Evolutionary conservation across 2,888 invertebrate species (phyloP).

Genomic region (Drosophila paracracens): DNA sequence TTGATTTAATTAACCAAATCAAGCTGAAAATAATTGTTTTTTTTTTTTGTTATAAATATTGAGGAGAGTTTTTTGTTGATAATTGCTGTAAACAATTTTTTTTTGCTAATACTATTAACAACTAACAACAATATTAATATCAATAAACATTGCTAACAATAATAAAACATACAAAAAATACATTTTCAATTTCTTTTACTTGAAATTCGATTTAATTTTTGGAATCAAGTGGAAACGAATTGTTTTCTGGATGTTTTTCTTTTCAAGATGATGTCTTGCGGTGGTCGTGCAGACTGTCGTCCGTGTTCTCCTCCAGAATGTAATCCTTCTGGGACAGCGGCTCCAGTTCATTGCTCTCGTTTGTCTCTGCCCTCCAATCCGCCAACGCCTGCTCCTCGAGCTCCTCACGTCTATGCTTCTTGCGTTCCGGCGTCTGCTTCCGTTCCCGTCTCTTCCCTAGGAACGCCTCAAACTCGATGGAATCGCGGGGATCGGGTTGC

Average conservation of each 20-base stretch:
- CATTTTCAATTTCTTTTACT: not conserved
- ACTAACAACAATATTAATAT: not conserved
- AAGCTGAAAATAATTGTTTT: not conserved
- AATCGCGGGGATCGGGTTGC: not conserved
- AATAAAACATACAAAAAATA: not conserved
- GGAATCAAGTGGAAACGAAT: not conserved
- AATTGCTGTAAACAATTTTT: too few relatives aligned
- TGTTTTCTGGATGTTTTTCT: not conserved
- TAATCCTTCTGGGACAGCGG: slow-evolving; percentile 69
- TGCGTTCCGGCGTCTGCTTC: slow-evolving; percentile 69
- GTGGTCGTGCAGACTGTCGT: slow-evolving; percentile 7
- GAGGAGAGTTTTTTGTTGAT: not conserved
- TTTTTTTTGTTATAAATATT: not conserved
- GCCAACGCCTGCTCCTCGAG: slow-evolving; percentile 9
- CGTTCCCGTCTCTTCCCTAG: slow-evolving; percentile 62
- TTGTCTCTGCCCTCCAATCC: slow-evolving; percentile 4
- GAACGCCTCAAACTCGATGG: slow-evolving; percentile 62
- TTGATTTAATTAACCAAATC: not conserved
- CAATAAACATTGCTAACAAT: not conserved
- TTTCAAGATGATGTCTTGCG: not conserved
- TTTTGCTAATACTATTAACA: too few relatives aligned
- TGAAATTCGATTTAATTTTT: not conserved
- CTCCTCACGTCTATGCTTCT: slow-evolving; percentile 51
- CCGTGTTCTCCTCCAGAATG: slow-evolving; percentile 63
- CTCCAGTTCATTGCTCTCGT: slow-evolving; percentile 32